Evolutionary conservation across 2,888 invertebrate genomes (phyloP).

Genomic region (Chorisops tibialis): DNA sequence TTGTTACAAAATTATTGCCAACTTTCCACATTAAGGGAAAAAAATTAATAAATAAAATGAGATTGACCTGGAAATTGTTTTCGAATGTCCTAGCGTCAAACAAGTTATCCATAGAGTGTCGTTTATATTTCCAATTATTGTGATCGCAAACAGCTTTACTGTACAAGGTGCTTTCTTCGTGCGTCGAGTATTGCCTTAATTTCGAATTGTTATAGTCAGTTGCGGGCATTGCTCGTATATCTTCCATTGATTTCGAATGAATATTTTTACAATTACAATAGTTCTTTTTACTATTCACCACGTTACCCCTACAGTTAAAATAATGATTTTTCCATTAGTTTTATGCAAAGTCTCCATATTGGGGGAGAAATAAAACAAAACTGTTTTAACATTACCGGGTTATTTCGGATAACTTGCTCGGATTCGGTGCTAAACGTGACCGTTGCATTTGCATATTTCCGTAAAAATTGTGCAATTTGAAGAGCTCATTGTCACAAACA

Average conservation of each 20-base stretch:
- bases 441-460: conserved; percentile 26
- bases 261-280: conserved; percentile 27
- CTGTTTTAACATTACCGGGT: conserved; percentile 12
- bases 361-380: too few species aligned
- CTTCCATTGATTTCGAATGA: conserved; percentile 67
- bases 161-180: conserved; percentile 13
- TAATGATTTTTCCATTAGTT: too few species aligned
- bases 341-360: too few species aligned
- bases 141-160: background rate
- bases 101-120: conserved; percentile 35
- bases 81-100: conserved; percentile 29
- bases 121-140: conserved; percentile 28
- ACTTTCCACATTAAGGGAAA: too few species aligned
- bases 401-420: conserved; percentile 19
- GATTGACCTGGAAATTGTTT: conserved; percentile 28
- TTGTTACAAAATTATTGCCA: too few species aligned
- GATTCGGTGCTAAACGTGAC: conserved; percentile 16
- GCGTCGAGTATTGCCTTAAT: background rate
- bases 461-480: conserved; percentile 20
- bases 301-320: conserved; percentile 6
- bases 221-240: conserved; percentile 50
- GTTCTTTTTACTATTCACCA: conserved; percentile 14
- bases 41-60: background rate
- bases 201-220: conserved; percentile 12
- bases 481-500: conserved; percentile 17